Conservation (phyloP, 2,113 vertebrate genomes). For the Etheostoma spectabile region DNA sequence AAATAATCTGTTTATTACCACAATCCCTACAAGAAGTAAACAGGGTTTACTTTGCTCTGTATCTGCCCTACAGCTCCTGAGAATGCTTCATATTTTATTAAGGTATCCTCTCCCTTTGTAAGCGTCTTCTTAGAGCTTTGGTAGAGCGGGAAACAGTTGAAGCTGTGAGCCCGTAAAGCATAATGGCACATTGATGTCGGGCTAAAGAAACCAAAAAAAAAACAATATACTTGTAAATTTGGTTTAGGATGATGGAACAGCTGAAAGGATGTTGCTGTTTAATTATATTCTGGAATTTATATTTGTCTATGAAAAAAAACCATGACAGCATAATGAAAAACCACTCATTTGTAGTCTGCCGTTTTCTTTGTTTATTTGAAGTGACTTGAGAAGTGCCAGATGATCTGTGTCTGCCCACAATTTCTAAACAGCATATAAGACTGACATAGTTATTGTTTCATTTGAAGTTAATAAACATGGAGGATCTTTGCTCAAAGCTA, state of each 20-base stretch:
- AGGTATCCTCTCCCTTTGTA: constrained; percentile 13
- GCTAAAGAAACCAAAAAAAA: neutral
- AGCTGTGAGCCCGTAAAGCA: constrained; percentile 11
- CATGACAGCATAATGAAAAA: neutral
- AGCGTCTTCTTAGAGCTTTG: constrained; percentile 1
- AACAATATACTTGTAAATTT: neutral
- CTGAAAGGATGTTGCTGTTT: neutral
- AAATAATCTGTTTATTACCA: constrained; percentile 1
- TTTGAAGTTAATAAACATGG: neutral
- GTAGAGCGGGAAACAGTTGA: constrained; percentile 2
- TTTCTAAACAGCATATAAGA: neutral
- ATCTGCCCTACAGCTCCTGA: neutral
- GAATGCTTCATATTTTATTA: constrained; percentile 48
- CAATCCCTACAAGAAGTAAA: neutral
- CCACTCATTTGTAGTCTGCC: constrained; percentile 8
- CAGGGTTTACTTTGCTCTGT: constrained; percentile 21
- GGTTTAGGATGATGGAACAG: neutral
- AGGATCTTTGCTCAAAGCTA: neutral
- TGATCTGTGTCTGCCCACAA: neutral
- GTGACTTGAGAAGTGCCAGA: constrained; percentile 13
- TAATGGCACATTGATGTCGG: neutral
- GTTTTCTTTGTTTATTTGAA: constrained; percentile 5
- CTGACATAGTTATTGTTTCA: neutral
- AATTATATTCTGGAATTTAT: neutral
- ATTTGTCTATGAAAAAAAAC: neutral